Percentiles rank a stretch among this genome's conserved stretches.
Evolutionary conservation across 2,113 vertebrate species (phyloP).

Genomic region (Camelus dromedarius): DNA sequence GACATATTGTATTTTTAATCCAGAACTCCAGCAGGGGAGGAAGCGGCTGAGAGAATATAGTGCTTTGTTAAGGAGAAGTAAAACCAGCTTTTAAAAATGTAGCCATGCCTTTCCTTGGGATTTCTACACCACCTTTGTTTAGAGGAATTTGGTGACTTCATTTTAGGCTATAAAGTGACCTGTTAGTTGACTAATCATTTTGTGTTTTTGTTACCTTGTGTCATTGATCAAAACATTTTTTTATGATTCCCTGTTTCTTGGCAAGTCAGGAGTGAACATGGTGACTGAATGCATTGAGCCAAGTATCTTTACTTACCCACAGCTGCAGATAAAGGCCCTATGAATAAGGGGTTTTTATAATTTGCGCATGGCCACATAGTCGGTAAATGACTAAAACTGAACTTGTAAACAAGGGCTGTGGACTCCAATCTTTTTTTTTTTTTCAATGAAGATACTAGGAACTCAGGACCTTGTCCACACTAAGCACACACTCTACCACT

Average conservation of each 20-base stretch:
- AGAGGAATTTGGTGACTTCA: conserved; percentile 29
- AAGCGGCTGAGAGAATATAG: conserved; percentile 45
- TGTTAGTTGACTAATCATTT: background rate
- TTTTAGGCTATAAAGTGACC: background rate
- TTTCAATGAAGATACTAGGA: too few relatives aligned
- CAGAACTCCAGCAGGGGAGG: conserved; percentile 16
- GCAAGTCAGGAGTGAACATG: background rate
- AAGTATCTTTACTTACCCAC: background rate
- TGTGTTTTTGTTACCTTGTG: background rate
- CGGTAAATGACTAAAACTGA: background rate
- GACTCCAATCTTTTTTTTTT: background rate
- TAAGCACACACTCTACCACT: too few relatives aligned
- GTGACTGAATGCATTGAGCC: background rate
- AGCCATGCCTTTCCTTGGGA: background rate
- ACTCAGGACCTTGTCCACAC: too few relatives aligned
- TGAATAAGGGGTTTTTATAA: background rate
- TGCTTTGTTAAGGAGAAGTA: conserved; percentile 39
- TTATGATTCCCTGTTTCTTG: conserved; percentile 1
- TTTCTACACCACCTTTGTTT: background rate
- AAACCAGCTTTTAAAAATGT: conserved; percentile 23
- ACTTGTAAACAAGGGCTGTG: background rate
- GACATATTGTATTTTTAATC: conserved; percentile 62
- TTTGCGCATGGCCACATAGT: background rate
- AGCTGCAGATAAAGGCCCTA: background rate
- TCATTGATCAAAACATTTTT: background rate